Evolutionary conservation across 2,797 vertebrate genomes (phyloP).

Genomic region (Spinus olivaceus): DNA sequence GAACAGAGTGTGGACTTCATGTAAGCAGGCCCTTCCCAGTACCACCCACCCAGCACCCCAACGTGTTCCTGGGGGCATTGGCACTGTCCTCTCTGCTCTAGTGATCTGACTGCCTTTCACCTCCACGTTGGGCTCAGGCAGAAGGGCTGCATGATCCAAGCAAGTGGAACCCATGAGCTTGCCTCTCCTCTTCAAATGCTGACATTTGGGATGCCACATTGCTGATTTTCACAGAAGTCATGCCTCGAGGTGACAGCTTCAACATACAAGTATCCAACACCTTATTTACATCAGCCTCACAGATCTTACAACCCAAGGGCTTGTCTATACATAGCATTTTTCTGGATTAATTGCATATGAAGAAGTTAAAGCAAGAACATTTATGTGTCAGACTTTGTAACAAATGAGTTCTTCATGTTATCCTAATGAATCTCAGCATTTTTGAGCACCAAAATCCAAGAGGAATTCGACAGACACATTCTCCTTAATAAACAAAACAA

Average conservation of each 20-base stretch:
- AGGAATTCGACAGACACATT: neutral
- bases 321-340: neutral
- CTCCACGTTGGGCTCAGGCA: rapidly evolving
- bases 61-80: neutral
- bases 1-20: neutral
- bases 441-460: neutral
- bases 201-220: neutral
- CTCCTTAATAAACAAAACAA: neutral
- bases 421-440: neutral
- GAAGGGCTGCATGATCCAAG: neutral
- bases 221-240: neutral
- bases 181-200: neutral
- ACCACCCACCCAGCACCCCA: neutral
- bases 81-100: rapidly evolving
- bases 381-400: neutral
- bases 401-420: neutral
- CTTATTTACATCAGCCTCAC: neutral
- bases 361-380: neutral
- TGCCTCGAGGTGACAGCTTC: neutral
- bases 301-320: neutral
- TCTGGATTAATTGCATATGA: neutral
- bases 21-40: neutral
- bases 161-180: rapidly evolving
- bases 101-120: neutral
- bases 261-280: neutral